Evolutionary conservation across 2,113 vertebrate genomes (phyloP).

Genomic region (Canis aureus): DNA sequence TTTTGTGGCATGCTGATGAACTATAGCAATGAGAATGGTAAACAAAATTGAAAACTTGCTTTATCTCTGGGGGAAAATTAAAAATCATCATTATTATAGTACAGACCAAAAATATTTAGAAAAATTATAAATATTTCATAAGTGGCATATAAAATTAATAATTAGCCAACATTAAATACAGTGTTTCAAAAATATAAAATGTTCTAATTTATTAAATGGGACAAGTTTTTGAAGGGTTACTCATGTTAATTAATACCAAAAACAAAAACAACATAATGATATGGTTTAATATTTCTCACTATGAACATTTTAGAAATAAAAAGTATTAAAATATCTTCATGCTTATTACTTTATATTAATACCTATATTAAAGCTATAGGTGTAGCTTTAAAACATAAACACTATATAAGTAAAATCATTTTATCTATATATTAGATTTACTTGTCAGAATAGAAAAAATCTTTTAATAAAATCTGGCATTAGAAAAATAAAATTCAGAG

Average conservation of each 20-base stretch:
- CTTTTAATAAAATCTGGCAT: conserved; percentile 25
- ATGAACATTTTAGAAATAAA: conserved; percentile 38
- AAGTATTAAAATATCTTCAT: neutral
- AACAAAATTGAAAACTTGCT: conserved; percentile 90
- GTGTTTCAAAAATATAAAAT: conserved; percentile 62
- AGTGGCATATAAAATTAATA: conserved; percentile 34
- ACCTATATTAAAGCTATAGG: neutral
- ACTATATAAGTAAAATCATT: conserved; percentile 51
- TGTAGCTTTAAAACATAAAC: conserved; percentile 40
- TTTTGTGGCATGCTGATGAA: conserved; percentile 99
- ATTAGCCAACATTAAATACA: conserved; percentile 68
- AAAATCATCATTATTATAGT: conserved; percentile 70
- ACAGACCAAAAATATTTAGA: conserved; percentile 39
- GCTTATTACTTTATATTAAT: conserved; percentile 62
- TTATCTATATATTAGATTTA: conserved; percentile 49
- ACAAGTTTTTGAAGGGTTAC: conserved; percentile 9
- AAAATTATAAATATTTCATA: conserved; percentile 55
- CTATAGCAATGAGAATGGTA: conserved; percentile 99
- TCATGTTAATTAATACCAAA: conserved; percentile 14
- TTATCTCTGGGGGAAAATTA: conserved; percentile 87
- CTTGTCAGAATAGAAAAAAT: conserved; percentile 36
- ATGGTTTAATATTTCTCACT: conserved; percentile 48
- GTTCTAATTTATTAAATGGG: conserved; percentile 36
- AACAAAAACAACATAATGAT: neutral
- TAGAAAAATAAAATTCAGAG: conserved; percentile 41